Base-by-base conservation (phyloP, 1,140 invertebrate genomes). In the Calliphora vicina region DNA sequence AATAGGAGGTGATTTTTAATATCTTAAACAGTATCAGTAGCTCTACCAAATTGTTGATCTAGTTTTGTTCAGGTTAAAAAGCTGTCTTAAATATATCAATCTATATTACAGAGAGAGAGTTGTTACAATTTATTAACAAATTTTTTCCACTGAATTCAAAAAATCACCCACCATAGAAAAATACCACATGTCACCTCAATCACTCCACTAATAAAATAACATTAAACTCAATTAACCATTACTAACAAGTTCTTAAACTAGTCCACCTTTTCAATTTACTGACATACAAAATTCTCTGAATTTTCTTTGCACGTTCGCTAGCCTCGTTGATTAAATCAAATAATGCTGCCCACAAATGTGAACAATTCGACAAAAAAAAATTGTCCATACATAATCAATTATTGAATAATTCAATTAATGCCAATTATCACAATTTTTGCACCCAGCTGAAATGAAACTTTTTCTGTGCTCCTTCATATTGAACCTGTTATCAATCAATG, bases 391-490 rank as follows among this genome's bases (percentile, higher is more conserved):
- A 78, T 43, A 78, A 78, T 78, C 74, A 78, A 78, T 78, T 78
- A 78, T 43, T 78, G n/a, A 78, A 78, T 23, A 78, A 78, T 78
- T 78, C 42, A 78, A 78, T 78, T 43, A 78, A 25, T 25, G 74
- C 35, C 74, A 78, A 78, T 78, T 78, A 78, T 78, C 57, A 67
- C 57, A 57, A 57, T 57, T 67, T 67, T 9, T 67, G 8, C 15
- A 67, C 20, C 10, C 57, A 61, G 57, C n/a, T 17, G 57, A 67
- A 45, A 45, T 17, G 43, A 45, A 45, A 45, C 43, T 45, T 45
- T 45, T 45, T 45, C n/a, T 23, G 5, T 15, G 45, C 4, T 15
- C 45, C 13, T 67, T 67, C 57, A 20, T 25, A 20, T 23, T 29
- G 17, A 78, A 78, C 74, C 74, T 78, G 74, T 43, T 78, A 78